Base-by-base conservation (phyloP, 1,140 invertebrate species). In the Meloidogyne floridensis region DNA sequence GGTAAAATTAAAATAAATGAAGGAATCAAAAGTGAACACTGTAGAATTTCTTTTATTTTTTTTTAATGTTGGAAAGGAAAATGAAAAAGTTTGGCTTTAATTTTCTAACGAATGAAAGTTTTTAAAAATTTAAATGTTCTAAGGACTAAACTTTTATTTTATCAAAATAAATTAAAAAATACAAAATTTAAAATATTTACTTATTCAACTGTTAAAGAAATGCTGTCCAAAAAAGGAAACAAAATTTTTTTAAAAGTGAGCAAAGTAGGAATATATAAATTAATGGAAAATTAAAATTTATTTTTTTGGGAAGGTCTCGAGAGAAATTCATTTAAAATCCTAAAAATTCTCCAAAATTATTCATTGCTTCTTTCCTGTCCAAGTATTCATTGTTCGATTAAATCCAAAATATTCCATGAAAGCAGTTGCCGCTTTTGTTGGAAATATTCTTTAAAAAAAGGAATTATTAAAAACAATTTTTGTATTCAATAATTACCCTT, bases 341-440 rank as follows among this genome's bases (percentile, higher is more conserved):
- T 65, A 65, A 65, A 65, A n/a, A n/a, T 65, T 32, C 32, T 32
- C 32, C 32, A 32, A 32, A 32, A 32, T 32, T 32, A 32, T 32
- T 65, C n/a, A 65, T 65, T 65, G 15, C n/a, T 65, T 65, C 7
- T 65, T 65, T 42, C 82, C 81, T 18, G 51, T 71, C 56, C 56
- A 82, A 9, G 77, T 82, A 32, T 85, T 84, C 83, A 84, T 84
- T 20, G 69, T 74, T 7, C 59, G 51, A 20, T 84, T 84, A 9
- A 84, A 54, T 59, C 83, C 83, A 69, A 84, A 42, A 85, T 75
- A 84, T 69, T 85, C 83, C 11, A 54, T 53, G 15, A 84, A 83
- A 53, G 20, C 20, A 42, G 82, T 13, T 20, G 59, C 77, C 15
- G 84, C 83, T 56, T 59, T 69, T 13, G 83, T 74, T 59, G 83